These are phyloP conservation scores for Manduca sexta DNA, from an alignment of 1,140 invertebrate species.

Conservation along the genomic window DNA sequence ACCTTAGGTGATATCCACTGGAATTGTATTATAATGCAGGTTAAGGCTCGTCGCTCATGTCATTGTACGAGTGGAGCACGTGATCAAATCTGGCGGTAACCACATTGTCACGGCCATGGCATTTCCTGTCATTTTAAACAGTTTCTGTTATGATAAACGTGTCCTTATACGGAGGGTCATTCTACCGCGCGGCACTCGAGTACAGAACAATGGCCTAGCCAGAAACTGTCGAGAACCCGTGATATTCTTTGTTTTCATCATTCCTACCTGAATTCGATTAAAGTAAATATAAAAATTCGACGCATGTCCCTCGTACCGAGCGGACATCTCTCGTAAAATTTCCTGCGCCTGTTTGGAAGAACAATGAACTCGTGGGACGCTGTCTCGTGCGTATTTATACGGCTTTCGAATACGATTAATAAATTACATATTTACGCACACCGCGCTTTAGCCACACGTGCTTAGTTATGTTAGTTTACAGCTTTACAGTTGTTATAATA, in stretches of 20 bases:
- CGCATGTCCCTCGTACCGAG: conserved; percentile 33
- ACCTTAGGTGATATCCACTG: conserved; percentile 6
- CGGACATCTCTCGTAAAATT: conserved; percentile 63
- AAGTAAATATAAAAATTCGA: conserved; percentile 65
- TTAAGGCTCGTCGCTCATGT: conserved; percentile 24
- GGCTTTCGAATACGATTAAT: too few relatives aligned
- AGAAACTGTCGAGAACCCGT: conserved; percentile 46
- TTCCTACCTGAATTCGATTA: conserved; percentile 37
- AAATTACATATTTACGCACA: too few relatives aligned
- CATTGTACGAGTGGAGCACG: conserved; percentile 35
- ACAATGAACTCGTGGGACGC: conserved; percentile 43
- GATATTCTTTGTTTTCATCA: conserved; percentile 55
- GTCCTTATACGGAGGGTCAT: conserved; percentile 55
- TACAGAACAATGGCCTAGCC: conserved; percentile 52
- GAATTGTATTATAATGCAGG: background rate
- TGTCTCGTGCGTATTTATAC: too few relatives aligned
- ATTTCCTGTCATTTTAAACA: conserved; percentile 53
- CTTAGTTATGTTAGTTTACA: too few relatives aligned
- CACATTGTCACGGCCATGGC: conserved; percentile 32
- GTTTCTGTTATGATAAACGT: conserved; percentile 51
- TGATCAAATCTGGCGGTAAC: conserved; percentile 19
- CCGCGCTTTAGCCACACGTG: too few relatives aligned
- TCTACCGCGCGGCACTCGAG: conserved; percentile 39
- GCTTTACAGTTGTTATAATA: too few relatives aligned
- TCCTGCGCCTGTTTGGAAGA: conserved; percentile 38